Base-by-base conservation (phyloP, 35 echinoderm and acorn worm species). In the Lytechinus pictus region DNA sequence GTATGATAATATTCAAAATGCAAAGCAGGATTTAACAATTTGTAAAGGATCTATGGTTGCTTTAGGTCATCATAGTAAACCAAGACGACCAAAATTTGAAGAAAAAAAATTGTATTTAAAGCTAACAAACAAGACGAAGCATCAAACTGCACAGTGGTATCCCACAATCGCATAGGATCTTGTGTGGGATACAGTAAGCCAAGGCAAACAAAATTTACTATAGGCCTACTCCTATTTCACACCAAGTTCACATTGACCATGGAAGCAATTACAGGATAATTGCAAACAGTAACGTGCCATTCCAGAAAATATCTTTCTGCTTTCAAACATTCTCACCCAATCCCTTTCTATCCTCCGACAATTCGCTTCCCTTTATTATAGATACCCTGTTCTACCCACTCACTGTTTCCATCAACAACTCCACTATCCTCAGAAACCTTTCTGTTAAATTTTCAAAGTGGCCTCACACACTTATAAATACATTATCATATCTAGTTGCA, bases 381-480 rank as follows among this genome's bases (percentile, higher is more conserved):
- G 6, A 16, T n/a, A 79, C 19, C 21, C 19, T 4, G 16, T 24
- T 79, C 66, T 79, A 24, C 66, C 66, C 66, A 79, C 66, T 79
- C 66, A 79, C 66, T 79, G 66, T 79, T 79, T 79, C 66, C 66
- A 79, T 79, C 66, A 16, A 79, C 21, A 79, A 79, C 66, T 24
- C 66, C 66, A 79, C 66, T 24, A n/a, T n/a, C 19, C 66, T 79
- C 33, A 79, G n/a, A 79, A 79, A 79, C 66, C 66, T 79, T 79
- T 79, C 21, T 16, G 66, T 79, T 24, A 79, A 16, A 24, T 79
- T 79, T 79, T 24, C 19, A 79, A 79, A 79, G 66, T 79, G 66
- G 66, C 66, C 66, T n/a, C 66, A 79, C 66, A 79, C 66, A 79
- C 66, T 79, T 79, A 79, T 79, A 79, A 79, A 79, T 79, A 79